Evolutionary conservation across 2,113 vertebrate genomes (phyloP).

Genomic region (Cheirogaleus medius): DNA sequence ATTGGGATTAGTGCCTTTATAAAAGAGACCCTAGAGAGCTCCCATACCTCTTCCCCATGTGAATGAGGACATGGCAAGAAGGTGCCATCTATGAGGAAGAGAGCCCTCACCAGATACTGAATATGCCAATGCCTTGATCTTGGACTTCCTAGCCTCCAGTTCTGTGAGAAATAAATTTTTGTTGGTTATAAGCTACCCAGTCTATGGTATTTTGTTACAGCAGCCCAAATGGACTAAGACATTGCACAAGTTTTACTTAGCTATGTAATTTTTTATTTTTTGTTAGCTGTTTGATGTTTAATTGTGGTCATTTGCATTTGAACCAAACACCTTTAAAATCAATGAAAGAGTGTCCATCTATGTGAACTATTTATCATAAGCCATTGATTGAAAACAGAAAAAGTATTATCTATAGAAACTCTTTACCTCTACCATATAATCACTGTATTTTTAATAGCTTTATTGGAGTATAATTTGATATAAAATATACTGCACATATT

Average conservation of each 20-base stretch:
- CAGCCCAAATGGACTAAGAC: neutral
- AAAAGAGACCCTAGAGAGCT: neutral
- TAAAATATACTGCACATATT: neutral
- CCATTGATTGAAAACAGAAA: constrained; percentile 5
- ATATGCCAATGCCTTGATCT: neutral
- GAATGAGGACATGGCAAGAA: neutral
- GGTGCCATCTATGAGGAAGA: neutral
- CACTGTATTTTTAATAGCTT: constrained; percentile 3
- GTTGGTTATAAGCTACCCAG: neutral
- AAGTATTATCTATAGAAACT: neutral
- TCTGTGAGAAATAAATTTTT: neutral
- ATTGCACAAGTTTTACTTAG: neutral
- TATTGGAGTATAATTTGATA: neutral
- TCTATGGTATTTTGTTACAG: neutral
- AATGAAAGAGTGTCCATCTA: neutral
- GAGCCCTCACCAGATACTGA: neutral
- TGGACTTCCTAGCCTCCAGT: neutral
- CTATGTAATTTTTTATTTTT: neutral
- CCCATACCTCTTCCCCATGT: neutral
- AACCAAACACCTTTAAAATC: neutral
- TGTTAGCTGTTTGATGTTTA: neutral
- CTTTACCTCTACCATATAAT: neutral
- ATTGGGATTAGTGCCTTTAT: neutral
- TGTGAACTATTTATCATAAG: constrained; percentile 19
- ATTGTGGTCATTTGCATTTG: neutral